Evolutionary conservation across 1,140 invertebrate species (phyloP), one percentile per base, ranked within the genome.

Genomic region (Asbolus verrucosus): DNA sequence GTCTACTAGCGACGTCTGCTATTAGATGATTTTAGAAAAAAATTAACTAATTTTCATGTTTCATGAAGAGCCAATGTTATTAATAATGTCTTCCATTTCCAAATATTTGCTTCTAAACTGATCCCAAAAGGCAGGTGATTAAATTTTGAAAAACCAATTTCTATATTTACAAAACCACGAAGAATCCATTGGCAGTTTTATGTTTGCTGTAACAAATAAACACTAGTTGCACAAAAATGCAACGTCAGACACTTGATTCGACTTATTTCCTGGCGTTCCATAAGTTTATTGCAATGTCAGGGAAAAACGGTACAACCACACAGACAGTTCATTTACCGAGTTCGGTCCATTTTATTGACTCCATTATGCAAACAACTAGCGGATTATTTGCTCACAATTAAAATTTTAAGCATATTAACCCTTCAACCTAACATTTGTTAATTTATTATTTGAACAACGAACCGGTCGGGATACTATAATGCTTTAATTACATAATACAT

Each of bases 341-440:
- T 39, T 41, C 39, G 39, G 63, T 66, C 63, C 39, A 66, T 66
- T 50, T 50, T 66, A 66, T 66, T 50, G 63, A 66, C 63, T 50
- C 41, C 63, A 30, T 24, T 54, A 24, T 67, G 36, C 65, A 67
- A 67, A 67, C 62, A 65, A 18, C 50, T n/a, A 15, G 14, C 15
- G 43, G 31, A 66, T 61, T 75, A 75, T 75, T 75, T 75, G 70
- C 68, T 75, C 73, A 75, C 73, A 75, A 75, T 75, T 75, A 75
- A 75, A 75, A 75, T 73, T 75, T 72, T 75, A 75, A 75, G 73
- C 73, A 73, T 75, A 69, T 73, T 75, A 75, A 75, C 73, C 73
- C 70, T 72, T 59, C 43, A 67, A 16, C 62, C 67, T 46, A 16
- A 43, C 62, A 69, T 69, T 69, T 73, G 67, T 73, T 73, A 73